Evolutionary conservation across 2,113 vertebrate species (phyloP), one percentile per base, ranked within the genome.

Genomic region (Vulpes vulpes): DNA sequence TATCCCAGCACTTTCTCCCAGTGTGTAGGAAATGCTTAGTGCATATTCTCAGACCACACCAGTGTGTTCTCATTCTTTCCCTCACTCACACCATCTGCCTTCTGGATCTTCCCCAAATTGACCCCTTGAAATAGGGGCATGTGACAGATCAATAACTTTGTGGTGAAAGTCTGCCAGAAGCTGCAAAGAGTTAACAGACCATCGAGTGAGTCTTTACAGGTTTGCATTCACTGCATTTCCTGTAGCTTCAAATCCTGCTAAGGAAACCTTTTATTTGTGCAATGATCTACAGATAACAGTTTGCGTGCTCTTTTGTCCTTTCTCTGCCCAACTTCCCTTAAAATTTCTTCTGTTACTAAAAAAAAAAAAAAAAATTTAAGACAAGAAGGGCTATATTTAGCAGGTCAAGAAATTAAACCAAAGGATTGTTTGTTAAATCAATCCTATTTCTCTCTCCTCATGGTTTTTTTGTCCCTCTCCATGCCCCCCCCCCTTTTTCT

Each of bases 401-500:
- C 73, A 95, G 65, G 84, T 60, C 38, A 62, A 88, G 79, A 97
- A 91, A 93, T 94, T 89, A 87, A 93, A 88, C 32, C 57, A 91
- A 69, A 96, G 23, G 80, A 53, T 59, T 91, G 8, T 69, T 93
- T 96, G 35, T 94, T 88, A 94, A 96, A 62, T 95, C 80, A 90
- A 32, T 76, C 22, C 35, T 80, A 43, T 43, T 86, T 86, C 43
- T 97, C 55, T 91, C 51, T 60, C 15, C 16, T 94, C 19, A 30
- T 62, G 93, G 19, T 27, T 32, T 60, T 79, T 19, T 64, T 22
- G 62, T 55, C 57, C 35, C 8, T 69, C 74, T 17, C 32, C 8
- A 92, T 53, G 8, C 23, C 51, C 38, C 35, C 35, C 1, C 5
- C 16, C 11, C 6, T 23, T 82, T 57, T 76, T 49, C 69, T 86